A percentile compares a stretch with the other conserved stretches of the same genome.
phyloP scores from a whole-genome alignment of 2,888 invertebrate species.

The Cyrtodaria siliqua region DNA sequence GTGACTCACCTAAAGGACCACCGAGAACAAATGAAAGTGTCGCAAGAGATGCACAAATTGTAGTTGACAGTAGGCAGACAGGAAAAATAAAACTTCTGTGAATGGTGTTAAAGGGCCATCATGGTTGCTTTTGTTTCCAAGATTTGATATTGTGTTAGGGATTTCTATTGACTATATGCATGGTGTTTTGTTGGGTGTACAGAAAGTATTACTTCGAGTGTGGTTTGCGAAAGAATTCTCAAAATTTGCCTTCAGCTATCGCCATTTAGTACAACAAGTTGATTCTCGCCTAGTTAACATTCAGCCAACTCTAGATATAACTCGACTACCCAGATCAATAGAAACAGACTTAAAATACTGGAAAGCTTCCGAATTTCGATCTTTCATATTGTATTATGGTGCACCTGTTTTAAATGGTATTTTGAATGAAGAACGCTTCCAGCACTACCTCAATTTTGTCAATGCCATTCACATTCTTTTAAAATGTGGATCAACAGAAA shows the following conservation, averaged over 20 bases:
- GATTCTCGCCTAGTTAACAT: constrained; percentile 21
- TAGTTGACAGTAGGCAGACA: constrained; percentile 8
- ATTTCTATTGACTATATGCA: constrained; percentile 39
- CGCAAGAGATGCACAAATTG: constrained; percentile 15
- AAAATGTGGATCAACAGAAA: constrained; percentile 12
- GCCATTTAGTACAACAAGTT: constrained; percentile 1
- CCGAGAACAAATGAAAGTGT: constrained; percentile 30
- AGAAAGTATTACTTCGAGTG: constrained; percentile 30
- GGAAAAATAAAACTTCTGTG: neutral
- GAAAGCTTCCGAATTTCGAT: constrained; percentile 42
- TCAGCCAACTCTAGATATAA: constrained; percentile 29
- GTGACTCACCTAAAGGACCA: constrained; percentile 29
- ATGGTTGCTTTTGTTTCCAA: constrained; percentile 32
- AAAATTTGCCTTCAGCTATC: constrained; percentile 21
- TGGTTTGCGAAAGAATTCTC: constrained; percentile 39
- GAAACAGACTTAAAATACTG: constrained; percentile 32
- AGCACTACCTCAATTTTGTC: constrained; percentile 31
- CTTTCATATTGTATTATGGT: constrained; percentile 32
- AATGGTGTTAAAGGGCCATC: constrained; percentile 54
- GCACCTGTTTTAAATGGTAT: constrained; percentile 18
- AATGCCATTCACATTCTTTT: constrained; percentile 27
- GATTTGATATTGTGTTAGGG: constrained; percentile 21
- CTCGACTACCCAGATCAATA: constrained; percentile 34
- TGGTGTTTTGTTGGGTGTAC: constrained; percentile 44
- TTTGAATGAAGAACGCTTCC: constrained; percentile 17